Base-by-base conservation (phyloP, 2,888 invertebrate species). In the Argyresthia albistria region DNA sequence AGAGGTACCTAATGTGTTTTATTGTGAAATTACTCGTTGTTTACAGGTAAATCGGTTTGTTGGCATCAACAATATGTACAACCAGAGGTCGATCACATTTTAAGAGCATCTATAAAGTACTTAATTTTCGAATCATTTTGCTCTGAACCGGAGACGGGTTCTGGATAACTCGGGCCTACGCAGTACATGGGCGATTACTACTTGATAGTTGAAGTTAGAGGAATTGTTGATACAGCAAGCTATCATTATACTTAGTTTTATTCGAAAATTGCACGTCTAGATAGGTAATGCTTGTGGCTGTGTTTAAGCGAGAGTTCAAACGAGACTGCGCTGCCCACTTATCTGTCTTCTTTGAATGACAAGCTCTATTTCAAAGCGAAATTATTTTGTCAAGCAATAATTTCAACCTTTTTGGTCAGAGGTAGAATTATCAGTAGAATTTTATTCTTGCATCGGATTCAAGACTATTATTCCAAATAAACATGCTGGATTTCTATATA, bases 161-260 rank as follows among this genome's bases (percentile, higher is more conserved):
- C 25, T 25, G 3, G 25, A 25, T 25, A 25, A 25, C 6, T 25
- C 25, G 3, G 6, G 25, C 25, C 25, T 6, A 25, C 3, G 25
- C 25, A 6, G 6, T 25, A 4, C 25, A 25, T n/a, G n/a, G n/a
- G n/a, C n/a, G n/a, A n/a, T 66, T 70, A 68, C 69, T 66, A 72
- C 58, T 59, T 49, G 57, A 54, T 57, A 61, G 60, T 64, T 66
- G 64, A 70, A 74, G 73, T 72, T 74, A 70, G 65, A 76, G 72
- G 71, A 71, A 75, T 69, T 70, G 65, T 71, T 66, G 72, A 70
- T 67, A 62, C 66, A 62, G 62, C 59, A 58, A 70, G 72, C 72
- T 73, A 73, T 76, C 70, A 79, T 78, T 77, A 77, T 78, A 71
- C n/a, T n/a, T 25, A 6, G 76, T 78, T 78, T 77, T 73, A 77